phyloP scores from a whole-genome alignment of 1,140 invertebrate genomes.

The Ostrea denselamellosa region DNA sequence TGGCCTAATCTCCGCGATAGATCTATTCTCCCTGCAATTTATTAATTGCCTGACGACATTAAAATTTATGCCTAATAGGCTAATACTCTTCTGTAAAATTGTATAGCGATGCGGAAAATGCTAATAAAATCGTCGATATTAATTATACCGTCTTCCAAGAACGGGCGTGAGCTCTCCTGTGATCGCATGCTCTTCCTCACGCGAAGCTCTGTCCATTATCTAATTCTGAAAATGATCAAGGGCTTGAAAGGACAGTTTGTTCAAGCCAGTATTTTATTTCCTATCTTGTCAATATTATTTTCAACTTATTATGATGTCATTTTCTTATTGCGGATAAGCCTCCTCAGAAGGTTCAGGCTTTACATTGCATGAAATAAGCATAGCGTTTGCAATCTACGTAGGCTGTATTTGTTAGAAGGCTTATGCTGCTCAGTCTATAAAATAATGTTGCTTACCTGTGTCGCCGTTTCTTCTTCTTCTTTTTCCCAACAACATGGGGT shows the following conservation, averaged over 20 bases:
- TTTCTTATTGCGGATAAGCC: not conserved
- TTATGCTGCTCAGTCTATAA: not conserved
- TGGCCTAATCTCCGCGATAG: constrained; percentile 16
- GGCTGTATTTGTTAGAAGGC: not conserved
- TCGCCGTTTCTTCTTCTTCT: constrained; percentile 65
- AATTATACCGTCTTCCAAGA: constrained; percentile 42
- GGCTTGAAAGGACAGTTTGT: not conserved
- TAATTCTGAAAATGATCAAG: constrained; percentile 30
- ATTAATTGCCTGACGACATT: constrained; percentile 49
- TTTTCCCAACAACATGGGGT: constrained; percentile 50
- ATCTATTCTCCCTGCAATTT: constrained; percentile 44
- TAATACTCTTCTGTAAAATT: constrained; percentile 49
- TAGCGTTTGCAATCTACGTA: too few species aligned
- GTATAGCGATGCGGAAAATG: constrained; percentile 48
- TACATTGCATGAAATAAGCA: not conserved
- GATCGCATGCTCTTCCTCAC: not conserved
- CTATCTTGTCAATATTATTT: not conserved
- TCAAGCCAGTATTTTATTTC: not conserved
- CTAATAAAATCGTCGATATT: constrained; percentile 42
- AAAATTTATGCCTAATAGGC: constrained; percentile 47
- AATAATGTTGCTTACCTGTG: constrained; percentile 55
- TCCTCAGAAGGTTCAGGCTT: not conserved
- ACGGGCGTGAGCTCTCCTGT: not conserved
- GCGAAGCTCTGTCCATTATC: constrained; percentile 4
- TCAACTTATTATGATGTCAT: not conserved